Conservation (phyloP, 2,888 invertebrate species). For the Leptinotarsa juncta region DNA sequence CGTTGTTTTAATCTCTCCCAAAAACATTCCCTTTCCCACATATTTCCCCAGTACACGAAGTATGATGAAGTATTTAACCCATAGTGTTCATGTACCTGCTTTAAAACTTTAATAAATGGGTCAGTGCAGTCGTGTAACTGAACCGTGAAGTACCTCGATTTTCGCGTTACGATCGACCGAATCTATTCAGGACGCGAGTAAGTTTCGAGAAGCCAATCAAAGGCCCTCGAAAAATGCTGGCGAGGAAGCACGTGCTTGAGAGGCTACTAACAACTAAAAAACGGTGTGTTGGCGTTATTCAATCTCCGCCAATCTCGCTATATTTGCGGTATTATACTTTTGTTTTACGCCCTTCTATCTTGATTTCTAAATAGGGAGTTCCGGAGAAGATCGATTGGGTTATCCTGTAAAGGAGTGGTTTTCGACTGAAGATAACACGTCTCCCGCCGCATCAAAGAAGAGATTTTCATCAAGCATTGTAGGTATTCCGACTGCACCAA, state of each 20-base stretch:
- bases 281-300: conserved; percentile 49
- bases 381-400: background rate
- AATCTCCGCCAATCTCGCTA: conserved; percentile 31
- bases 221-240: conserved; percentile 61
- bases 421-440: background rate
- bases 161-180: conserved; percentile 7
- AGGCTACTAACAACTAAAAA: conserved; percentile 57
- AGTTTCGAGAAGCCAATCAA: conserved; percentile 49
- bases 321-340: conserved; percentile 29
- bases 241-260: conserved; percentile 62
- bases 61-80: no score
- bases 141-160: conserved; percentile 10
- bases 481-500: no score
- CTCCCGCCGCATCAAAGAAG: background rate
- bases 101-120: background rate
- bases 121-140: conserved; percentile 1
- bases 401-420: background rate
- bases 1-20: no score
- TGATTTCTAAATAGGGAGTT: conserved; percentile 8
- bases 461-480: background rate
- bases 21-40: no score
- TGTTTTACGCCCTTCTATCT: conserved; percentile 26
- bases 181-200: conserved; percentile 24
- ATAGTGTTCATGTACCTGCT: no score
- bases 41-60: no score